Evolutionary conservation across 2,888 invertebrate genomes (phyloP), one percentile per base, ranked within the genome.

Genomic region (Masnerella sp.): DNA sequence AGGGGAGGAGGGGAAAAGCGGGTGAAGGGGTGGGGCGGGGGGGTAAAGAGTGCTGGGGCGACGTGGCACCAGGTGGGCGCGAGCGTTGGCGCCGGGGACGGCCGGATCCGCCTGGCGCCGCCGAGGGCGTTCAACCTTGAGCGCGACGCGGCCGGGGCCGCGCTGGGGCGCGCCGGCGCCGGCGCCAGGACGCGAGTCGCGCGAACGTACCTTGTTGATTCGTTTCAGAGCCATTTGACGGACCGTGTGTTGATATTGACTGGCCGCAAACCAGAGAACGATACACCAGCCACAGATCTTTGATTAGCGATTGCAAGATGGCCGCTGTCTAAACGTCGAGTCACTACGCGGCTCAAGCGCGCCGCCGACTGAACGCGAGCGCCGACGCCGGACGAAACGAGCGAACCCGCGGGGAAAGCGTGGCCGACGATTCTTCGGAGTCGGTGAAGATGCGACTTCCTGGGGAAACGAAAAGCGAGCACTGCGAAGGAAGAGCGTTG

Each of bases 171-270:
- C 40, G 40, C 34, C 32, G 38, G 2, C 36, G 38, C 25, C 5
- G n/a, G 8, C 30, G 12, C 11, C 0, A 4, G 1, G 1, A n/a
- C 32, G 22, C 20, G 2, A 7, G 25, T 9, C 40, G 12, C 20
- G 42, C 86, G 88, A 89, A 92, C 93, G 89, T 92, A 94, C 94
- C 95, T 96, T 96, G 93, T 96, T 96, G 93, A 96, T 96, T 94
- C 96, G 94, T 94, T 96, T 96, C 94, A 96, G 94, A 93, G 96
- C 96, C 96, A 96, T 96, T 88, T 86, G 88, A 85, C 82, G 84
- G 82, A 83, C 81, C 85, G 84, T 87, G 84, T 86, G 82, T 90
- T 91, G 90, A 91, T 91, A 90, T 91, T 91, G 90, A 91, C 92
- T 92, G 92, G 91, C 91, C 91, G 91, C 91, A 90, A 91, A 92